These are phyloP conservation scores for Microcebus jonahi DNA, from an alignment of 2,113 vertebrate genomes.

Conservation along the genomic window DNA sequence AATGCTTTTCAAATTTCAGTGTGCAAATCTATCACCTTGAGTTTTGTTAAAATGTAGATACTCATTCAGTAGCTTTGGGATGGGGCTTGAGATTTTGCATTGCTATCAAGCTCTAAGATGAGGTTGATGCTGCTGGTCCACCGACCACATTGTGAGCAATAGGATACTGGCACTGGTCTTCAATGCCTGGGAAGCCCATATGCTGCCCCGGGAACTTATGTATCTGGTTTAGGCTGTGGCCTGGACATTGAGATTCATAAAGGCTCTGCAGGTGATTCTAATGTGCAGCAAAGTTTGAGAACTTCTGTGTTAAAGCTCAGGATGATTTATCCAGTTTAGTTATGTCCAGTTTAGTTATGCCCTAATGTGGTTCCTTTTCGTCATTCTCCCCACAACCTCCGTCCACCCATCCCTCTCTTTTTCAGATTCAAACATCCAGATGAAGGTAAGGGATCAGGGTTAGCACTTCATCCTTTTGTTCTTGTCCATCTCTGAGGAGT, in stretches of 20 bases:
- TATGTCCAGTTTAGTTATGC: background rate
- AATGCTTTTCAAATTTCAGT: background rate
- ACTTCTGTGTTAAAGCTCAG: background rate
- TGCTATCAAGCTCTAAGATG: background rate
- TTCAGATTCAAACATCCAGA: background rate
- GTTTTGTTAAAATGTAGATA: background rate
- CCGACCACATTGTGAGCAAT: background rate
- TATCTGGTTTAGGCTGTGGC: background rate
- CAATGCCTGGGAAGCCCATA: background rate
- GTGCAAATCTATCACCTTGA: background rate
- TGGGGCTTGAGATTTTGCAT: background rate
- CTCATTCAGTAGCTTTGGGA: background rate
- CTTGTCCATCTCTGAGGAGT: background rate
- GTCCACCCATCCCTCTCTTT: background rate
- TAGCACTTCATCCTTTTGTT: background rate
- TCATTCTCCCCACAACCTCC: background rate
- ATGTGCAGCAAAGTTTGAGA: background rate
- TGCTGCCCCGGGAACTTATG: background rate
- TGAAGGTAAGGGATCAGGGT: background rate
- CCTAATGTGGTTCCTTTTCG: background rate
- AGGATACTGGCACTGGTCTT: background rate
- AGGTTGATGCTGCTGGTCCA: background rate
- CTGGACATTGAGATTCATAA: background rate
- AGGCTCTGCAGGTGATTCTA: background rate
- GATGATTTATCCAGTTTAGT: background rate